Evolutionary conservation across 2,113 vertebrate species (phyloP).

Genomic region (Corvus hawaiiensis): DNA sequence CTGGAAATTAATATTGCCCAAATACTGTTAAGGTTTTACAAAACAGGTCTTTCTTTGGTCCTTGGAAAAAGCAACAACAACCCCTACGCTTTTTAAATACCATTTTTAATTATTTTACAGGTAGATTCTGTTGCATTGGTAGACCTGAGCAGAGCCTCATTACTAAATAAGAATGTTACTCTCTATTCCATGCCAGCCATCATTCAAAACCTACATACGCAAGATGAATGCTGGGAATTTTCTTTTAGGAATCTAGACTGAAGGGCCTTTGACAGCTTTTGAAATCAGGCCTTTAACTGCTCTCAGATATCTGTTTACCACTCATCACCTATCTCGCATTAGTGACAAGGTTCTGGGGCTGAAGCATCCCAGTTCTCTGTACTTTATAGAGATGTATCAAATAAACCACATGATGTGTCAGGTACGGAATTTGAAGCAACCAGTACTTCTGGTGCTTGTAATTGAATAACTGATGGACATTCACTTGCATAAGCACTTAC

Average conservation of each 20-base stretch:
- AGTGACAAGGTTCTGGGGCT: neutral
- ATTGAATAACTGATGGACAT: neutral
- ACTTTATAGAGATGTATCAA: neutral
- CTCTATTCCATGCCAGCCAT: neutral
- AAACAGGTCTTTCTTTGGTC: neutral
- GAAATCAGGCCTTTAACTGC: neutral
- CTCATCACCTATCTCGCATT: neutral
- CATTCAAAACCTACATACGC: neutral
- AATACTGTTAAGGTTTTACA: neutral
- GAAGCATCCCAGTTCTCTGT: neutral
- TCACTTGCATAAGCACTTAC: rapidly evolving
- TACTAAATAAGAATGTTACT: neutral
- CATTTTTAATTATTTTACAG: neutral
- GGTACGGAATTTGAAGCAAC: neutral
- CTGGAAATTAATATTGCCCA: neutral
- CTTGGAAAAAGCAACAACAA: neutral
- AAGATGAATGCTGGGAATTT: neutral
- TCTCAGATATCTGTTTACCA: neutral
- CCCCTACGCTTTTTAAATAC: neutral
- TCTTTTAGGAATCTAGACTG: neutral
- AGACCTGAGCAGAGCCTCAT: neutral
- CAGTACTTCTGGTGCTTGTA: neutral
- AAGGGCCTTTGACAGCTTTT: neutral
- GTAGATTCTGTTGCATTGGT: neutral
- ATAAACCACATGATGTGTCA: neutral